Base-by-base conservation (phyloP, 2,888 invertebrate genomes). In the Eristalis arbustorum region DNA sequence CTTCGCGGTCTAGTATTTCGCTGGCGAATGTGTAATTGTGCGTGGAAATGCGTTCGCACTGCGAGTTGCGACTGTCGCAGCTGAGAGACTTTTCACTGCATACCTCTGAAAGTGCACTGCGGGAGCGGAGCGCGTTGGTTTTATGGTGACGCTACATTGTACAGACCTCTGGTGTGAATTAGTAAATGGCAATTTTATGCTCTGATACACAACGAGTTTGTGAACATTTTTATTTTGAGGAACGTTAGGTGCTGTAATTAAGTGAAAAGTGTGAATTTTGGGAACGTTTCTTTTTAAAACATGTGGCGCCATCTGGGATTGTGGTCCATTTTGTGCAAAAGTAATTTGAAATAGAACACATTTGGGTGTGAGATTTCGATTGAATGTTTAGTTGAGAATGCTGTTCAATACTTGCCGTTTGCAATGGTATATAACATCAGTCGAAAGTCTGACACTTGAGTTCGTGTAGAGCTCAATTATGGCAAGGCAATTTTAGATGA, bases 1-100 rank as follows among this genome's bases (percentile, higher is more conserved):
- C 84, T 88, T 88, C 88, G 88, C 88, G 88, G 88, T 88, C 88
- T 84, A 88, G 64, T 88, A 80, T 88, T 88, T 79, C 68, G 71
- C 57, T 73, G 62, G 63, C 59, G 40, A 76, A 49, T 49, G 61
- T 73, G 79, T 84, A 88, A 88, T 88, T 88, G 62, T 73, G 88
- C 88, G 84, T 88, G 68, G 76, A 88, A 88, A 79, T 84, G 72
- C 74, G 75, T 75, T 72, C 75, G 67, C 67, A 64, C 62, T 49
- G n/a, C n/a, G n/a, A n/a, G n/a, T n/a, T n/a, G n/a, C n/a, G 76
- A 72, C 75, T 72, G 82, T 87, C 75, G 59, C 71, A 78, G 74
- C 69, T 82, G 82, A 82, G 74, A 74, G 49, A 73, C 31, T 84
- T 80, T 76, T 63, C 40, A 25, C 31, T 25, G 49, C 22, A 61